A percentile compares a stretch with the other conserved stretches of the same genome.
Evolutionary conservation across 1,140 invertebrate species (phyloP).

Genomic region (Anoplophora glabripennis): DNA sequence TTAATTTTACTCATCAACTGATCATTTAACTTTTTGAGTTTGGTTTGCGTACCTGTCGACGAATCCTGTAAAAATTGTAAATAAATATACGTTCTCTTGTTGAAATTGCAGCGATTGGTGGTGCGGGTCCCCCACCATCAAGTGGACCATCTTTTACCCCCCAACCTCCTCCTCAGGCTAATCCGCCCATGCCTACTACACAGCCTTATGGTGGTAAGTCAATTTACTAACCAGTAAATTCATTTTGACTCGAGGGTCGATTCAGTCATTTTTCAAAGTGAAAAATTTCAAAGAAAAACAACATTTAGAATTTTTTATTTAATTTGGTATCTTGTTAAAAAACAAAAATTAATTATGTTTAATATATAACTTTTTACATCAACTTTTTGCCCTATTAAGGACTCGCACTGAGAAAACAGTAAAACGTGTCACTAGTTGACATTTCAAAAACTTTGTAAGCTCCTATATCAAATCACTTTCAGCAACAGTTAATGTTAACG

Average conservation of each 20-base stretch:
- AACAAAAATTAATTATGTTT: too few species aligned
- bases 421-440: too few species aligned
- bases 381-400: too few species aligned
- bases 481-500: too few species aligned
- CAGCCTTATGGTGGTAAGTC: slow-evolving; percentile 49
- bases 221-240: slow-evolving; percentile 4
- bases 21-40: slow-evolving; percentile 14
- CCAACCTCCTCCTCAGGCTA: slow-evolving; percentile 46
- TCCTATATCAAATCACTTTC: too few species aligned
- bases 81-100: slow-evolving; percentile 29
- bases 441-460: too few species aligned
- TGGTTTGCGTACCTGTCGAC: slow-evolving; percentile 15
- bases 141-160: slow-evolving; percentile 43
- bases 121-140: slow-evolving; percentile 41
- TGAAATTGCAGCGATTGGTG: slow-evolving; percentile 44
- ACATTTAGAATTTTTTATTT: too few species aligned
- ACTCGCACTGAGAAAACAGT: too few species aligned
- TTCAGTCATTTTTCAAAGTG: not conserved
- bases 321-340: too few species aligned
- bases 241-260: not conserved
- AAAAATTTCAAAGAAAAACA: not conserved
- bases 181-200: slow-evolving; percentile 42
- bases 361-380: too few species aligned
- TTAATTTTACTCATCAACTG: too few species aligned
- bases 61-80: slow-evolving; percentile 28